Evolutionary conservation across 2,888 invertebrate species (phyloP).

Genomic region (Pedicia rivosa): DNA sequence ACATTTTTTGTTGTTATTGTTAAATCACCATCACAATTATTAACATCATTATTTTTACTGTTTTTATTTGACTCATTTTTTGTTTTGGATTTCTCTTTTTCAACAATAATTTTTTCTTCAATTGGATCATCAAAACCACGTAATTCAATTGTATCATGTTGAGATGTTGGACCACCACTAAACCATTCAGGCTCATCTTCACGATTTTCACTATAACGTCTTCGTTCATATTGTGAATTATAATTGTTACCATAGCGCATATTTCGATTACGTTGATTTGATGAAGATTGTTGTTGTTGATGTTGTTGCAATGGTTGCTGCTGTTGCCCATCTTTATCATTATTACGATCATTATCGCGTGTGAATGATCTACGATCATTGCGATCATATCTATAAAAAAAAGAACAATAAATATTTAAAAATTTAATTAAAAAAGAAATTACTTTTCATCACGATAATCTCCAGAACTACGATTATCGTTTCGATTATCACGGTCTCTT

Average conservation of each 20-base stretch:
- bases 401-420: too few relatives aligned
- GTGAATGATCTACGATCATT: too few relatives aligned
- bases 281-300: conserved; percentile 19
- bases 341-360: neutral
- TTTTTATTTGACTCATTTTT: neutral
- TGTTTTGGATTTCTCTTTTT: too few relatives aligned
- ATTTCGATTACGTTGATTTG: conserved; percentile 15
- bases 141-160: conserved; percentile 82
- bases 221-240: conserved; percentile 31
- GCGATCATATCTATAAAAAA: too few relatives aligned
- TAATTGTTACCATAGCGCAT: conserved; percentile 30
- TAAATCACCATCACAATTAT: neutral
- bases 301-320: conserved; percentile 34
- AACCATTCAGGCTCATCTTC: conserved; percentile 86
- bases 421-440: too few relatives aligned
- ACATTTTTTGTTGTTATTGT: too few relatives aligned
- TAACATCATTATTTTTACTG: conserved; percentile 12
- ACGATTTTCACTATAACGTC: conserved; percentile 39
- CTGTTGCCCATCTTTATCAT: conserved; percentile 19
- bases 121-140: conserved; percentile 68
- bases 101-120: conserved; percentile 1
- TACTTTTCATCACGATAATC: too few relatives aligned
- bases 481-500: conserved; percentile 7
- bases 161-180: conserved; percentile 77
- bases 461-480: neutral